Conservation (phyloP, 1,140 invertebrate genomes). For the Tribolium castaneum region DNA sequence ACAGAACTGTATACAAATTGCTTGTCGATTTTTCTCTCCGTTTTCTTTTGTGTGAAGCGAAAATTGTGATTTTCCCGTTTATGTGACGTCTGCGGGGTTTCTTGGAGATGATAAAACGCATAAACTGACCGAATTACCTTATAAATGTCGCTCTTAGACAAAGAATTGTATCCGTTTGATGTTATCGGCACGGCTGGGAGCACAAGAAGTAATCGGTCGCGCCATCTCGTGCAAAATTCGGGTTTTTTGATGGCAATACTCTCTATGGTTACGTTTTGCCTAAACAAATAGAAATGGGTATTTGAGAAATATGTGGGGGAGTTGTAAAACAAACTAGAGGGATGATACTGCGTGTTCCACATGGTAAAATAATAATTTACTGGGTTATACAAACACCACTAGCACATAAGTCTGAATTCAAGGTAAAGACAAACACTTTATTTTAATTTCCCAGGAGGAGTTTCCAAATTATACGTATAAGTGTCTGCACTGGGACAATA, state of each 20-base stretch:
- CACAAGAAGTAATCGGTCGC: neutral
- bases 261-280: neutral
- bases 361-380: conserved; percentile 38
- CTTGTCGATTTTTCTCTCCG: conserved; percentile 6
- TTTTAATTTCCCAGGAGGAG: conserved; percentile 34
- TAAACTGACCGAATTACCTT: conserved; percentile 7
- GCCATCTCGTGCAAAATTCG: neutral
- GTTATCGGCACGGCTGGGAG: neutral
- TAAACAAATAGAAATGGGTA: conserved; percentile 11
- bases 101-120: neutral
- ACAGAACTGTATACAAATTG: conserved; percentile 32
- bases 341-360: conserved; percentile 20
- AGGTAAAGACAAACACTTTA: conserved; percentile 42
- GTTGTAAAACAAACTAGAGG: neutral
- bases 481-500: conserved; percentile 39
- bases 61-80: conserved; percentile 2
- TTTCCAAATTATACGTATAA: conserved; percentile 37
- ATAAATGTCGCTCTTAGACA: conserved; percentile 4
- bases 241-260: neutral
- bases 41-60: conserved; percentile 1
- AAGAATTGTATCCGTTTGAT: neutral
- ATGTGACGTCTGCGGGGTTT: neutral
- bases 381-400: conserved; percentile 11
- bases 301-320: conserved; percentile 6
- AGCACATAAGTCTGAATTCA: conserved; percentile 29